phyloP scores from a whole-genome alignment of 2,797 vertebrate genomes.

The Schizothorax lantsangensis region DNA sequence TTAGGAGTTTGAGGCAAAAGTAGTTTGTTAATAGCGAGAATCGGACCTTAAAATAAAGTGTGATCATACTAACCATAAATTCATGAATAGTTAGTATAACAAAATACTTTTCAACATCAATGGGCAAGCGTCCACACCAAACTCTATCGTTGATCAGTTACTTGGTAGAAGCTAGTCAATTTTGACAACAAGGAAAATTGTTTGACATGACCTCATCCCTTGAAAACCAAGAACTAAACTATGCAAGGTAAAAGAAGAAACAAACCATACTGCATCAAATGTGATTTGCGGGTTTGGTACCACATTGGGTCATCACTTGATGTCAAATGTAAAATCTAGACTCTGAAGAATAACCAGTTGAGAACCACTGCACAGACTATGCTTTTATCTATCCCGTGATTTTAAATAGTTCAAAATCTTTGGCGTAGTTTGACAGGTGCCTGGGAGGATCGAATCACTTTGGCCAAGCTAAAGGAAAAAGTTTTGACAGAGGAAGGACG shows the following conservation, averaged over 20 bases:
- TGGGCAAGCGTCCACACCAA: not conserved
- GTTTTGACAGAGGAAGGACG: slow-evolving; percentile 87
- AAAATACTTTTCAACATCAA: not conserved
- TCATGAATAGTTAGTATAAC: not conserved
- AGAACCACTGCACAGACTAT: not conserved
- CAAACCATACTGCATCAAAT: not conserved
- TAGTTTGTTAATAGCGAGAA: too few species aligned
- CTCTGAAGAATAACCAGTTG: not conserved
- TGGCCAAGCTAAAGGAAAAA: slow-evolving; percentile 88
- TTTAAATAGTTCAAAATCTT: not conserved
- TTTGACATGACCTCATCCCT: not conserved
- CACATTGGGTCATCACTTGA: not conserved
- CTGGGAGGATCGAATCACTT: slow-evolving; percentile 88
- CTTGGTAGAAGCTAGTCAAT: not conserved
- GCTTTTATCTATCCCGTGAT: not conserved
- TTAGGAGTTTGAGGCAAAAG: too few species aligned
- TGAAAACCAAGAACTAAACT: not conserved
- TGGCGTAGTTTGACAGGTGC: slow-evolving; percentile 74
- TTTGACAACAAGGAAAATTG: not conserved
- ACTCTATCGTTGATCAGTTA: not conserved
- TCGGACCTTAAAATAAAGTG: too few species aligned
- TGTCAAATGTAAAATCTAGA: not conserved
- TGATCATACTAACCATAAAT: too few species aligned
- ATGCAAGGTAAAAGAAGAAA: not conserved
- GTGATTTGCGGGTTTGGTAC: not conserved